phyloP scores from a whole-genome alignment of 2,113 vertebrate genomes.

The Enhydra lutris region DNA sequence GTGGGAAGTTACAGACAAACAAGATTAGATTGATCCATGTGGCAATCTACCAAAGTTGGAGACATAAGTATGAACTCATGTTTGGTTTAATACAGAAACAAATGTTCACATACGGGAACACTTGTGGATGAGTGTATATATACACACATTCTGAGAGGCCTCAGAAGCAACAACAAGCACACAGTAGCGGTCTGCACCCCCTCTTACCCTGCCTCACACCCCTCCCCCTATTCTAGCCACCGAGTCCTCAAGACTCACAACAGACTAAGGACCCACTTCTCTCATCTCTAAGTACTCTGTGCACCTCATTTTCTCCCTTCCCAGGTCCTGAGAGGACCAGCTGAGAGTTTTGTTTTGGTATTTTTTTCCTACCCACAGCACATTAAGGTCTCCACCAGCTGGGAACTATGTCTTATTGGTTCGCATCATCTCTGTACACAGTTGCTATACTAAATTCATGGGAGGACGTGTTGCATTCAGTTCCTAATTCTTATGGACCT shows the following conservation, averaged over 20 bases:
- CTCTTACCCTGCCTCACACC: accelerated
- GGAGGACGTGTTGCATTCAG: not conserved
- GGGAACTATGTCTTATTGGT: not conserved
- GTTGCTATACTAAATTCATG: not conserved
- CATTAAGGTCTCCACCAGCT: not conserved
- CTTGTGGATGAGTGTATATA: not conserved
- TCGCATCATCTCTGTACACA: not conserved
- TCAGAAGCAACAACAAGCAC: not conserved
- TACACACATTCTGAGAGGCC: not conserved
- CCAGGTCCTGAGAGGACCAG: not conserved
- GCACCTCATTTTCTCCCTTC: not conserved
- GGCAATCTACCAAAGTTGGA: not conserved
- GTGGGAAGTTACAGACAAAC: not conserved
- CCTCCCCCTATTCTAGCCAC: not conserved
- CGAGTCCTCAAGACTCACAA: not conserved
- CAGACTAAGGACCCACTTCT: not conserved
- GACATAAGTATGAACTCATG: not conserved
- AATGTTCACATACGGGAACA: not conserved
- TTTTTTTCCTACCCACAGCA: not conserved
- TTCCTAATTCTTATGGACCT: not conserved
- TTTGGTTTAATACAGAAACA: not conserved
- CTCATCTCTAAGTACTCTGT: not conserved
- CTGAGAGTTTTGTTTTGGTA: not conserved
- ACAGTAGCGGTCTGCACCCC: not conserved
- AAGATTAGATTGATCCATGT: not conserved